Conservation (phyloP, 2,797 vertebrate genomes). For the Rhynchotus rufescens region DNA sequence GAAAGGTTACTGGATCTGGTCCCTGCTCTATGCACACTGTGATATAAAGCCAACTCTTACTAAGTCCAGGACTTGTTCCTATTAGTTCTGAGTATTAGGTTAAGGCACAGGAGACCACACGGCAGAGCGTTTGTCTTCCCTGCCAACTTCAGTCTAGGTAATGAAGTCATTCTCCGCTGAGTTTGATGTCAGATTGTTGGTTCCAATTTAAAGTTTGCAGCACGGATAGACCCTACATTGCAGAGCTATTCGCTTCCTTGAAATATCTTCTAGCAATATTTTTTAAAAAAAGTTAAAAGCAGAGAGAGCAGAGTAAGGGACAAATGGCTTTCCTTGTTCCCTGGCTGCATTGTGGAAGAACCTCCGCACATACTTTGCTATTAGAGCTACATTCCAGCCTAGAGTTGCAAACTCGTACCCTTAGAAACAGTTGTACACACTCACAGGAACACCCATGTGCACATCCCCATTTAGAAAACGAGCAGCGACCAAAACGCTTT, state of each 20-base stretch:
- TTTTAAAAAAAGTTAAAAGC: neutral
- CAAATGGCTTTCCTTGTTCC: neutral
- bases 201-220: conserved; percentile 16
- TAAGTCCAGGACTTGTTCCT: neutral
- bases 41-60: conserved; percentile 11
- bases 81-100: conserved; percentile 19
- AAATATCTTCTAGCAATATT: neutral
- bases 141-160: conserved; percentile 43
- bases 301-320: neutral
- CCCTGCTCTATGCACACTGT: neutral
- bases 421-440: neutral
- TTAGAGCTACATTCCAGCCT: neutral
- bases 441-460: neutral
- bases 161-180: conserved; percentile 51
- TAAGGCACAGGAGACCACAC: conserved; percentile 43
- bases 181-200: neutral
- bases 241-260: neutral
- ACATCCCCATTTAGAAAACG: neutral
- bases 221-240: neutral
- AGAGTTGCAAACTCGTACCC: neutral
- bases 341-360: neutral
- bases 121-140: neutral
- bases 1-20: conserved; percentile 39
- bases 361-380: neutral
- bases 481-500: neutral